Base-by-base conservation (phyloP, 2,797 vertebrate genomes). In the Intellagama lesueurii region DNA sequence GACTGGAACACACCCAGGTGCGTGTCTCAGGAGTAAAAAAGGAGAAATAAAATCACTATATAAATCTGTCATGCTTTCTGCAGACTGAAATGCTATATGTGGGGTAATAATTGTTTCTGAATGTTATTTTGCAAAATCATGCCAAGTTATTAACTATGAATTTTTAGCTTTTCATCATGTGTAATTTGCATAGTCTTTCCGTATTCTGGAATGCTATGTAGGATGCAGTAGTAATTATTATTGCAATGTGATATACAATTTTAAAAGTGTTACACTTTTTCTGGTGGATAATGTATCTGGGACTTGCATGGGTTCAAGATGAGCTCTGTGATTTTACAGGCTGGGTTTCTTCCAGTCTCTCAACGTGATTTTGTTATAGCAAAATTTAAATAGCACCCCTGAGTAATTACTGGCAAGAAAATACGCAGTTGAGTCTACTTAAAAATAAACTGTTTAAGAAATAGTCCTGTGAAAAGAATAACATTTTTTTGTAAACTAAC, bases 381-480 rank as follows among this genome's bases (percentile, higher is more conserved):
- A 87, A 93, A 88, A 35, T 87, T 76, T 91, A 91, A 92, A 85
- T 47, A 88, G 2, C 68, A 64, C 44, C 66, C 85, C 2, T 68
- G 22, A 12, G 78, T 82, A 92, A 80, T 30, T 87, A 24, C 78
- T 93, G 92, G 91, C 87, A 94, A 88, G 91, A 87, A 30, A 88
- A 1, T 73, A 14, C 86, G 49, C 60, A 77, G 28, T 66, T 7
- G 52, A 92, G 30, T 86, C 47, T 26, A 40, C 89, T 92, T 95
- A 90, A 83, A 77, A 92, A 14, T 47, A 87, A 90, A 81, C 69
- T 91, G 52, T 90, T 94, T 87, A 93, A 91, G 79, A 72, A 93
- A 82, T 91, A 92, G 69, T 85, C 91, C 83, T 85, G 69, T 92
- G 69, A 92, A 90, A 92, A 94, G 64, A 91, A 76, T 87, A 91